Evolutionary conservation across 2,113 vertebrate genomes (phyloP), one percentile per base, ranked within the genome.

Genomic region (Amazona guildingii): DNA sequence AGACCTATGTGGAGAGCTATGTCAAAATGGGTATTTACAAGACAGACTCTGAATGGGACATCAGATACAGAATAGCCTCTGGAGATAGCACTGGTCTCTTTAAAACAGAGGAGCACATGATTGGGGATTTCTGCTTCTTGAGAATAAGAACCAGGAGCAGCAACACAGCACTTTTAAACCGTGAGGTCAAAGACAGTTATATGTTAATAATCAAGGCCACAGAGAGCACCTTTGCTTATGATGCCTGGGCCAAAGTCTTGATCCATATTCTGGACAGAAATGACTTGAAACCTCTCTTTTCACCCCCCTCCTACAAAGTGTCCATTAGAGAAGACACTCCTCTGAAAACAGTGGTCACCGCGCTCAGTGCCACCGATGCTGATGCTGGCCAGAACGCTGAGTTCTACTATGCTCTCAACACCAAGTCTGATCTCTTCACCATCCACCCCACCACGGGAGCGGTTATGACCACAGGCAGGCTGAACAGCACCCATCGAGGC

Each of bases 281-380:
- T 49, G 99, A 99, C 97, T 97, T 99, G 83, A 99, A 99, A 84
- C 99, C 99, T 18, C 99, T 99, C 35, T 99, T 99, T 96, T 99
- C 99, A 83, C 99, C 99, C 0, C 99, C 99, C 5, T 99, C 99
- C 1, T 99, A 99, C 97, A 98, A 97, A 88, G 98, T 98, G 54
- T 97, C 97, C 55, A 97, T 99, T 87, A 97, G 76, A 54, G 99
- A 99, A 90, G 99, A 99, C 83, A 93, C 96, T 14, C 98, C 98
- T 27, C 95, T 99, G 21, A 98, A 98, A 94, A 98, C 98, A 0
- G 98, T 98, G 55, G 96, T 99, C 93, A 98, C 98, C 91, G 98
- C 79, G 4, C 98, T 99, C 68, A 99, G 98, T 2, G 99, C 99
- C 54, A 99, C 99, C 1, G 99, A 99, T 0, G 99, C 99, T 0